phyloP scores from a whole-genome alignment of 2,797 vertebrate species.

The Graptemys geographica region DNA sequence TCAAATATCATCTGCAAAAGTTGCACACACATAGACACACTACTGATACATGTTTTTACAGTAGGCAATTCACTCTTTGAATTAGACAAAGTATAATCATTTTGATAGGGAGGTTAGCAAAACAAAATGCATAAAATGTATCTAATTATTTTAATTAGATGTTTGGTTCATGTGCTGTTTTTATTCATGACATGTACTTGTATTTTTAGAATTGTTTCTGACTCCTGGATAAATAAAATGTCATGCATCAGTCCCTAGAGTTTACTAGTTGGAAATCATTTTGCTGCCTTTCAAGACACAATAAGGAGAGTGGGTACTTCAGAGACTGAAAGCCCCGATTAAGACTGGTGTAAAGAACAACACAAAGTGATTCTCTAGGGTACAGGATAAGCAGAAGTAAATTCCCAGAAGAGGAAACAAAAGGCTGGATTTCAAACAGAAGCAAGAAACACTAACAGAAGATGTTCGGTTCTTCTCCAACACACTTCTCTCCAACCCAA shows the following conservation, averaged over 20 bases:
- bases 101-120: neutral
- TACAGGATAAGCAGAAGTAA: neutral
- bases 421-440: neutral
- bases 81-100: neutral
- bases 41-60: neutral
- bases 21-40: rapidly evolving
- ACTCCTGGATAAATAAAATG: slow-evolving; percentile 4
- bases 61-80: neutral
- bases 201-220: slow-evolving; percentile 21
- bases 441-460: neutral
- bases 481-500: neutral
- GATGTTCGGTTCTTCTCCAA: neutral
- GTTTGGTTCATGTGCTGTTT: slow-evolving; percentile 4
- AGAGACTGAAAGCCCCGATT: neutral
- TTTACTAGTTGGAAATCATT: neutral
- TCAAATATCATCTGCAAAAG: neutral
- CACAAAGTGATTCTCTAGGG: neutral
- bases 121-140: neutral
- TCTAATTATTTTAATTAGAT: neutral
- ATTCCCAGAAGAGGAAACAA: neutral
- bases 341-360: neutral
- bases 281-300: neutral
- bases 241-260: slow-evolving; percentile 12
- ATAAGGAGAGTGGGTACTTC: neutral
- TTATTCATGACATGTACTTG: neutral